A percentile compares a stretch with the other conserved stretches of the same genome.
Evolutionary conservation across 2,113 vertebrate genomes (phyloP).

Genomic region (Amphiprion percula): DNA sequence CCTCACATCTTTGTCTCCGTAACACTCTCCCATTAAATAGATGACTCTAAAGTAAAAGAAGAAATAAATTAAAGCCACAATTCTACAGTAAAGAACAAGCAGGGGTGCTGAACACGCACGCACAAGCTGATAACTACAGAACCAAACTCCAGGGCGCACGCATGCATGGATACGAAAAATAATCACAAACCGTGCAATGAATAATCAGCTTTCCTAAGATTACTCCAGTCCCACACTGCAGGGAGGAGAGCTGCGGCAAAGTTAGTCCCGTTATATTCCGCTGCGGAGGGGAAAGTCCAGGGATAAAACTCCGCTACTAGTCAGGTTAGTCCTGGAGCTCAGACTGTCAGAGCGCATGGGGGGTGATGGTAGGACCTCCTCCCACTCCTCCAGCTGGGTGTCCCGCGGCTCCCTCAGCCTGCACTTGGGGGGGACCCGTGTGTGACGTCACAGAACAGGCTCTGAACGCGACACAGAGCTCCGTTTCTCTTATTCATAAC

Average conservation of each 20-base stretch:
- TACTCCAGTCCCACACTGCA: conserved; percentile 1
- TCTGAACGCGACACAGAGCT: background rate
- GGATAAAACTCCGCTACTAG: conserved; percentile 47
- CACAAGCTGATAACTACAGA: background rate
- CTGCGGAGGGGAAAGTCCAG: conserved; percentile 34
- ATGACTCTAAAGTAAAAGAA: background rate
- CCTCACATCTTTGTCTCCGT: conserved; percentile 6
- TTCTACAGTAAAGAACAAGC: background rate
- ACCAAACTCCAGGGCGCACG: conserved; percentile 11
- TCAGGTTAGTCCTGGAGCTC: conserved; percentile 57
- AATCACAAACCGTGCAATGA: conserved; percentile 67
- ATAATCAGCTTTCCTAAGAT: conserved; percentile 20
- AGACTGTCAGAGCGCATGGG: conserved; percentile 71
- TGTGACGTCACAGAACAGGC: conserved; percentile 60
- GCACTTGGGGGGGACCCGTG: conserved; percentile 19
- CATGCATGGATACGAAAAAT: conserved; percentile 36
- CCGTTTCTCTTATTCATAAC: conserved; percentile 37
- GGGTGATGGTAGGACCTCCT: conserved; percentile 78
- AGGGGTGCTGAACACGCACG: background rate
- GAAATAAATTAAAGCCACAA: background rate
- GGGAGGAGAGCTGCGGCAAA: background rate
- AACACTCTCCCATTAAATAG: background rate
- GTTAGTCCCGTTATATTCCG: conserved; percentile 46
- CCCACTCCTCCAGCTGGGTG: conserved; percentile 74
- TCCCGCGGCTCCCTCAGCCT: conserved; percentile 56